Evolutionary conservation across 2,797 vertebrate genomes (phyloP).

Genomic region (Xiphorhynchus erythropygius): DNA sequence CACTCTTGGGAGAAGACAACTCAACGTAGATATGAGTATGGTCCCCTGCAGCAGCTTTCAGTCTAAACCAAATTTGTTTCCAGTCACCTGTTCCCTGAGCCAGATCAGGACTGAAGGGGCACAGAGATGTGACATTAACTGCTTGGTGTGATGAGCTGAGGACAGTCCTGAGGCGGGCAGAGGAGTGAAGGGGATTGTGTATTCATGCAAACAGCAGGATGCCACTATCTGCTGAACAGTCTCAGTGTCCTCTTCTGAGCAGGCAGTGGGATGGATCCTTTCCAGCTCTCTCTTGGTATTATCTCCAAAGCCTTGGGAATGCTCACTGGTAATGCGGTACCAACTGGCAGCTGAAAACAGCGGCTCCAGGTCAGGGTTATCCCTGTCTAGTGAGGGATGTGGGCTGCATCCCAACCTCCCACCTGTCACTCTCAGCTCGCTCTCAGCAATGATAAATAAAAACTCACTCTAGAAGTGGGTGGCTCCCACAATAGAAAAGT

Average conservation of each 20-base stretch:
- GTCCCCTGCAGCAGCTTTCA: neutral
- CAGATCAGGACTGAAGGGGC: neutral
- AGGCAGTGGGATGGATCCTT: neutral
- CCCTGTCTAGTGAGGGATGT: accelerated
- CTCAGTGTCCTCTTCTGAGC: neutral
- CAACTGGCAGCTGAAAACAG: neutral
- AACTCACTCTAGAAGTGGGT: neutral
- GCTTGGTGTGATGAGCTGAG: neutral
- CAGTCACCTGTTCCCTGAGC: neutral
- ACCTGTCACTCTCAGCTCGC: neutral
- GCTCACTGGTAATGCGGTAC: neutral
- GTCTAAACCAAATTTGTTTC: neutral
- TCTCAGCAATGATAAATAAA: neutral
- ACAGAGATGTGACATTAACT: accelerated
- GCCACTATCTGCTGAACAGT: neutral
- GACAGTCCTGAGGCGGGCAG: accelerated
- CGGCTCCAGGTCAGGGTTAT: neutral
- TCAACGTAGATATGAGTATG: neutral
- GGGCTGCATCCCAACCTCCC: neutral
- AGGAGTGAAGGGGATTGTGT: neutral
- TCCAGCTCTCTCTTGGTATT: neutral
- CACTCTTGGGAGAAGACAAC: neutral
- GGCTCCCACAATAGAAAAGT: neutral
- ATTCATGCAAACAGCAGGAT: neutral
- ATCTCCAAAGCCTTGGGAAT: neutral